These are phyloP conservation scores for Drosophila picticornis DNA, from an alignment of 2,888 invertebrate species.

Conservation along the genomic window DNA sequence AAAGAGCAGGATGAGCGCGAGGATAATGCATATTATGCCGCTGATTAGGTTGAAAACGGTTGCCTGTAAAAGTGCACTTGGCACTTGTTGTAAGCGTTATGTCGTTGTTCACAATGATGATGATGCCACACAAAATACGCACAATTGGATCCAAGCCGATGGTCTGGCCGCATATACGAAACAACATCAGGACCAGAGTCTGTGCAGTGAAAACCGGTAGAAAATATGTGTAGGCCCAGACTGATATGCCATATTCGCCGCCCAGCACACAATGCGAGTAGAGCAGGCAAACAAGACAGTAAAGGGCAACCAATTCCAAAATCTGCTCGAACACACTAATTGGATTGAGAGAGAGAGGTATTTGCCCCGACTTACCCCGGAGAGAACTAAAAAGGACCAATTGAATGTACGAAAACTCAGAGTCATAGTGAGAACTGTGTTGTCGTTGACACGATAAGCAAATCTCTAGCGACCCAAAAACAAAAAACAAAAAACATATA, in stretches of 20 bases:
- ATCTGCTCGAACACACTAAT: slow-evolving; percentile 23
- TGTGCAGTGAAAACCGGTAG: slow-evolving; percentile 52
- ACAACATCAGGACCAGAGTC: slow-evolving; percentile 27
- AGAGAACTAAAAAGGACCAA: slow-evolving; percentile 41
- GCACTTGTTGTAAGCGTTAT: neutral
- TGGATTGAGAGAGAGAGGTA: neutral
- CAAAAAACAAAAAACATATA: neutral
- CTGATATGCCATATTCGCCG: slow-evolving; percentile 51
- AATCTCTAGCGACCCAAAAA: slow-evolving; percentile 37
- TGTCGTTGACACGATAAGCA: slow-evolving; percentile 57
- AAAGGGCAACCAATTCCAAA: slow-evolving; percentile 49
- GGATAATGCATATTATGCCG: slow-evolving; percentile 41
- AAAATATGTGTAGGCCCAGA: slow-evolving; percentile 43
- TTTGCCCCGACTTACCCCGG: slow-evolving; percentile 53
- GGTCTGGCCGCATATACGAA: slow-evolving; percentile 50
- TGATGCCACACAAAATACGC: slow-evolving; percentile 21
- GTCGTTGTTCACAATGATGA: neutral
- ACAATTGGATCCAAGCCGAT: slow-evolving; percentile 71
- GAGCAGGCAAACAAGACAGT: slow-evolving; percentile 30
- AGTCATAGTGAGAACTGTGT: slow-evolving; percentile 53
- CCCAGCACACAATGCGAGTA: slow-evolving; percentile 53
- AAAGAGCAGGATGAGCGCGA: slow-evolving; percentile 33
- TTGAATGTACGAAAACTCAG: slow-evolving; percentile 55
- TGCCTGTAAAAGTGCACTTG: slow-evolving; percentile 43
- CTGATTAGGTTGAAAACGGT: slow-evolving; percentile 54